These are phyloP conservation scores for Metopia argyrocephala DNA, from an alignment of 2,888 invertebrate genomes.

Conservation along the genomic window DNA sequence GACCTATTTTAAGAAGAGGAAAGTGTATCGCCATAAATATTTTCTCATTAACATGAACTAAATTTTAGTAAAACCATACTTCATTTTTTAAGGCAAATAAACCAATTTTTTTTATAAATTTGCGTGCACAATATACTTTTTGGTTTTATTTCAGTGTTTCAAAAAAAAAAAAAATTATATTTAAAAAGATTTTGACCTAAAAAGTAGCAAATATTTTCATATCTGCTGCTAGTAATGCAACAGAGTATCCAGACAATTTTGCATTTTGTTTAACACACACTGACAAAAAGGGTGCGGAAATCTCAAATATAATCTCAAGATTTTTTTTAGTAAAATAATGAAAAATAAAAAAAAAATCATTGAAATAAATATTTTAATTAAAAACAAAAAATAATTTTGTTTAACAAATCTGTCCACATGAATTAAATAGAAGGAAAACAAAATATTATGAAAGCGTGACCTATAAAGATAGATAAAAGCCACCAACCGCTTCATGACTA, in stretches of 20 bases:
- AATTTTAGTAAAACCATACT: neutral
- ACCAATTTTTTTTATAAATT: neutral
- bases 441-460: conserved; percentile 11
- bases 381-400: neutral
- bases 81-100: too few relatives aligned
- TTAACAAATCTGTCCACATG: conserved; percentile 1
- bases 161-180: too few relatives aligned
- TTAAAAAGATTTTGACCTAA: too few relatives aligned
- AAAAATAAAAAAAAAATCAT: too few relatives aligned
- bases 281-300: neutral
- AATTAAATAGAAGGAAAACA: neutral
- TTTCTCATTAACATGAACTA: neutral
- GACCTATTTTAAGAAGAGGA: neutral
- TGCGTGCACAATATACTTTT: too few relatives aligned
- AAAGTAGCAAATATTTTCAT: neutral
- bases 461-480: conserved; percentile 7
- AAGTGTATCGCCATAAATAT: neutral
- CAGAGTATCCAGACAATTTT: neutral
- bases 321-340: too few relatives aligned
- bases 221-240: neutral
- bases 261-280: neutral
- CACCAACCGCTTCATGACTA: neutral
- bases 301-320: too few relatives aligned
- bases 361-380: too few relatives aligned
- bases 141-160: too few relatives aligned